Evolutionary conservation across 37 sponge, comb jelly and placozoan genomes (phyloP).

Genomic region (Halisarca cf. caerulea): DNA sequence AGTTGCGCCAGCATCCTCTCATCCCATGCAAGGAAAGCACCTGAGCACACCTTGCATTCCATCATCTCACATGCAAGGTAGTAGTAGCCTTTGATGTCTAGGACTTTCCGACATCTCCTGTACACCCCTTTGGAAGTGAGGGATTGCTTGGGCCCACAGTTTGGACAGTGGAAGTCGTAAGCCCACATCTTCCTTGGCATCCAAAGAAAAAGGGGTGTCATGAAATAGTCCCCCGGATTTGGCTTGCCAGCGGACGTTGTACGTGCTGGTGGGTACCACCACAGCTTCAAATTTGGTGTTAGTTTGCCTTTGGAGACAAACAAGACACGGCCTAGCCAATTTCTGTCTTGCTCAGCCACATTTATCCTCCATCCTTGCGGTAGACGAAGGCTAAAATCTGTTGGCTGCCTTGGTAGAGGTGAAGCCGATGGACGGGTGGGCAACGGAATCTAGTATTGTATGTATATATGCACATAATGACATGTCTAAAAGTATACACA

Average conservation of each 20-base stretch:
- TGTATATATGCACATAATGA: too few relatives aligned
- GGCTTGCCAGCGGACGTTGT: background rate
- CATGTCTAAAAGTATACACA: too few relatives aligned
- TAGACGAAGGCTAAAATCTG: background rate
- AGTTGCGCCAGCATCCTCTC: slow-evolving; percentile 31
- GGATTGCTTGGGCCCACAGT: slow-evolving; percentile 3
- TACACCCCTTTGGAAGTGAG: slow-evolving; percentile 37
- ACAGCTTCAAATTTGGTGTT: background rate
- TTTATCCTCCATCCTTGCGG: slow-evolving; percentile 2
- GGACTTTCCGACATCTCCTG: background rate
- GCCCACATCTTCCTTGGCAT: slow-evolving; percentile 46
- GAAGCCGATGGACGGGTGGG: background rate
- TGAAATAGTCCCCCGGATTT: background rate
- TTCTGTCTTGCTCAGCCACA: background rate
- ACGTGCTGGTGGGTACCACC: slow-evolving; percentile 6
- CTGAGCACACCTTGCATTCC: slow-evolving; percentile 13
- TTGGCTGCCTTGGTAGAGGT: background rate
- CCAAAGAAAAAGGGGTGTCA: background rate
- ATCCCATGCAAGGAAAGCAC: slow-evolving; percentile 33
- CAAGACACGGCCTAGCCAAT: background rate
- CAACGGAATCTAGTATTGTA: too few relatives aligned
- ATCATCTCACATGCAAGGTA: slow-evolving; percentile 38
- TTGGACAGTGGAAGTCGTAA: slow-evolving; percentile 28
- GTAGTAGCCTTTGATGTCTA: slow-evolving; percentile 36
- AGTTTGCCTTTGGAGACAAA: slow-evolving; percentile 3